Percentiles rank a stretch among this genome's conserved stretches.
phyloP scores from a whole-genome alignment of 2,888 invertebrate genomes.

The Nomada flava region DNA sequence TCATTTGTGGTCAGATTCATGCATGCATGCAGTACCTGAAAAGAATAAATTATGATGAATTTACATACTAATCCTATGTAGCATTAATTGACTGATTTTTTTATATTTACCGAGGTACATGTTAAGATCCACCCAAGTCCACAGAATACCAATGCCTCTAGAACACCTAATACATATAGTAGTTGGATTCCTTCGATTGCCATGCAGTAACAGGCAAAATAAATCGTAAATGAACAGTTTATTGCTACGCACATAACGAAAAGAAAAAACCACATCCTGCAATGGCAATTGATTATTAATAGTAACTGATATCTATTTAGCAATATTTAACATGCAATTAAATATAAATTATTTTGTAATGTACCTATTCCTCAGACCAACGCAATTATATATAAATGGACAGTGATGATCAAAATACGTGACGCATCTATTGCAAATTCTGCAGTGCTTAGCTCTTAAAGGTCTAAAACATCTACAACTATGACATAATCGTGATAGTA shows the following conservation, averaged over 20 bases:
- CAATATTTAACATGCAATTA: neutral
- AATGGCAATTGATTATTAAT: conserved; percentile 64
- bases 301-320: neutral
- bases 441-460: conserved; percentile 95
- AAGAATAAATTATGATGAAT: neutral
- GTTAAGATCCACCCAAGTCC: conserved; percentile 95
- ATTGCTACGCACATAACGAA: conserved; percentile 95
- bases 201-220: conserved; percentile 94
- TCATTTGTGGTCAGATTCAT: conserved; percentile 98
- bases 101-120: conserved; percentile 90
- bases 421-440: conserved; percentile 95
- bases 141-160: conserved; percentile 94
- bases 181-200: conserved; percentile 93
- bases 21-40: conserved; percentile 94
- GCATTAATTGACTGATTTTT: neutral
- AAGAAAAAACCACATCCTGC: conserved; percentile 95
- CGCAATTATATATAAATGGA: conserved; percentile 97
- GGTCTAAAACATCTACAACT: conserved; percentile 95
- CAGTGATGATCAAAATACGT: conserved; percentile 97
- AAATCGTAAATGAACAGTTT: conserved; percentile 94
- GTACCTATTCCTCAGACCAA: conserved; percentile 93
- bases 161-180: conserved; percentile 92
- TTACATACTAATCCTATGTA: neutral
- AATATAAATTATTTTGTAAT: neutral
- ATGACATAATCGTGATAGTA: conserved; percentile 93